A percentile compares a stretch with the other conserved stretches of the same genome.
Evolutionary conservation across 2,888 invertebrate species (phyloP).

Genomic region (Syrphus vitripennis): DNA sequence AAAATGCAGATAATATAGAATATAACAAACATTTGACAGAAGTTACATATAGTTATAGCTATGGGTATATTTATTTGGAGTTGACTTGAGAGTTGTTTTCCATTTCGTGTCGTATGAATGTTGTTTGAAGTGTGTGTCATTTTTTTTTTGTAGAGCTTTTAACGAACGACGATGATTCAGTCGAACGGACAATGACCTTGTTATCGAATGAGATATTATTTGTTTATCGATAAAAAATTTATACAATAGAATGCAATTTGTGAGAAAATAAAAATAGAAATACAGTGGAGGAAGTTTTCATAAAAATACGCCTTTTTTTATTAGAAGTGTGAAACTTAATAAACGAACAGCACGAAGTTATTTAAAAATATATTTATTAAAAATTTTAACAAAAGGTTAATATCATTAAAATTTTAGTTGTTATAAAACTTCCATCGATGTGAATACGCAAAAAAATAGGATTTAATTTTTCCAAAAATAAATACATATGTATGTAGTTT

Average conservation of each 20-base stretch:
- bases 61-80: not conserved
- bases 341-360: no score
- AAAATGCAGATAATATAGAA: not conserved
- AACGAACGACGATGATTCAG: slow-evolving; percentile 27
- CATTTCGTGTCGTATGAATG: not conserved
- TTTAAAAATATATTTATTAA: no score
- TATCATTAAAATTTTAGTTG: no score
- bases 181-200: slow-evolving; percentile 44
- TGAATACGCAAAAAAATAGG: no score
- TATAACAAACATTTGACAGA: slow-evolving; percentile 36
- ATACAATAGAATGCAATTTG: not conserved
- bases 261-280: not conserved
- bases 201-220: slow-evolving; percentile 24
- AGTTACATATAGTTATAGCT: not conserved
- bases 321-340: no score
- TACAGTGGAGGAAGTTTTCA: no score
- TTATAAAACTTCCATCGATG: no score
- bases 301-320: no score
- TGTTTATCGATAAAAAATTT: slow-evolving; percentile 19
- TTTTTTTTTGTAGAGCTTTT: slow-evolving; percentile 32
- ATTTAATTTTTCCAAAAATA: no score
- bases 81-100: not conserved
- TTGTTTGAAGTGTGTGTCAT: not conserved
- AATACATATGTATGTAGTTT: no score
- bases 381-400: no score